Evolutionary conservation across 2,797 vertebrate species (phyloP).

Genomic region (Gallinago solitaria): DNA sequence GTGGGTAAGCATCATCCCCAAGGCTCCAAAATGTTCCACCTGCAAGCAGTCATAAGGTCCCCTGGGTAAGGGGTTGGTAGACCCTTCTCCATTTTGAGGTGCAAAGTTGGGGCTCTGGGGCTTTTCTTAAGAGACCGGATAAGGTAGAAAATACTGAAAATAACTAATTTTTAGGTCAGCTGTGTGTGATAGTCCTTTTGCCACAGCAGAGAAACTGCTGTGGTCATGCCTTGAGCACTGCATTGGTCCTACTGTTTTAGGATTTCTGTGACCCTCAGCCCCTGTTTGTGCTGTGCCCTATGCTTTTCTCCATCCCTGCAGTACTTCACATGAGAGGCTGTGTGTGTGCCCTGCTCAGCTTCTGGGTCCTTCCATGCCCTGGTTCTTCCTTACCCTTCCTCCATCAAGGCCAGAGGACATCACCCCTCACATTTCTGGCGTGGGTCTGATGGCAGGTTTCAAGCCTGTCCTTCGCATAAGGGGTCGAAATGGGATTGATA

Average conservation of each 20-base stretch:
- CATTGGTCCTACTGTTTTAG: accelerated
- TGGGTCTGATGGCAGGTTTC: background rate
- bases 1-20: background rate
- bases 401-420: background rate
- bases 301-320: background rate
- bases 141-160: background rate
- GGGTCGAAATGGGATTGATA: background rate
- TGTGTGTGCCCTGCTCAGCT: background rate
- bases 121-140: accelerated
- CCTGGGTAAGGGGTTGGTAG: background rate
- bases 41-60: background rate
- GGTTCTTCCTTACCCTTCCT: background rate
- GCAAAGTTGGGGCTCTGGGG: background rate
- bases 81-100: background rate
- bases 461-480: background rate
- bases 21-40: background rate
- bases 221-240: background rate
- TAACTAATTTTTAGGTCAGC: background rate
- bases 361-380: accelerated
- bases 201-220: background rate
- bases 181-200: background rate
- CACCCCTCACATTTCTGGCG: background rate
- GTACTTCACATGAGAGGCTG: background rate
- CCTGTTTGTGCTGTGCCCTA: background rate
- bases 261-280: background rate